Evolutionary conservation across 2,888 invertebrate genomes (phyloP), one percentile per base, ranked within the genome.

Genomic region (Plebejus melissa): DNA sequence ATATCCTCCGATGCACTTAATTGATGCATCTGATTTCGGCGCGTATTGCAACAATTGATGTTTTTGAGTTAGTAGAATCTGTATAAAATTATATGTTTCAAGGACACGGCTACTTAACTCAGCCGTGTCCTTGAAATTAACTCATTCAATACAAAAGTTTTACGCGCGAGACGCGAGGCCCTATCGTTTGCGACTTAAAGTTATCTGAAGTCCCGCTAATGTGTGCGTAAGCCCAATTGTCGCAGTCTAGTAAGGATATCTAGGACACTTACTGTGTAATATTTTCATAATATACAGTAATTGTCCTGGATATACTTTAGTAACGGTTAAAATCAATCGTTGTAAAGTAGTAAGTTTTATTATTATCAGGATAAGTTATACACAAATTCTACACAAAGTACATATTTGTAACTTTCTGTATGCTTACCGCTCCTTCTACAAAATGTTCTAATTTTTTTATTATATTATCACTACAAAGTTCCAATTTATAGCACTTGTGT

Each of bases 1-100:
- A 92, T 84, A 86, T 88, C 85, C 87, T 88, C 88, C 84, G 83
- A 82, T 81, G 80, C 76, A 83, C 81, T 82, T 87, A 89, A 89
- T 89, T 88, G 85, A 87, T 88, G 38, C 70, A 28, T 7, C 41
- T 58, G 41, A 74, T 76, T 50, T 13, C 72, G 3, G 38, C 9
- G 38, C 4, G 4, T 22, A 32, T 65, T 13, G 36, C 5, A 36
- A 11, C 65, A 16, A 65, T 65, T 65, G 60, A 60, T 28, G 22
- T 28, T 60, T 22, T 60, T 60, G 7, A 11, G 7, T 60, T 28
- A 60, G 5, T 54, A 54, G 54, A 16, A 54, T 13, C 11, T 50
- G 4, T 13, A 50, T 41, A 41, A 50, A 50, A 50, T 50, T 0
- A 54, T 54, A 4, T 54, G 54, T 54, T 16, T 32, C 32, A 32